A percentile compares a stretch with the other conserved stretches of the same genome.
Evolutionary conservation across 2,888 invertebrate genomes (phyloP).

Genomic region (Scelioninae gen. 1): DNA sequence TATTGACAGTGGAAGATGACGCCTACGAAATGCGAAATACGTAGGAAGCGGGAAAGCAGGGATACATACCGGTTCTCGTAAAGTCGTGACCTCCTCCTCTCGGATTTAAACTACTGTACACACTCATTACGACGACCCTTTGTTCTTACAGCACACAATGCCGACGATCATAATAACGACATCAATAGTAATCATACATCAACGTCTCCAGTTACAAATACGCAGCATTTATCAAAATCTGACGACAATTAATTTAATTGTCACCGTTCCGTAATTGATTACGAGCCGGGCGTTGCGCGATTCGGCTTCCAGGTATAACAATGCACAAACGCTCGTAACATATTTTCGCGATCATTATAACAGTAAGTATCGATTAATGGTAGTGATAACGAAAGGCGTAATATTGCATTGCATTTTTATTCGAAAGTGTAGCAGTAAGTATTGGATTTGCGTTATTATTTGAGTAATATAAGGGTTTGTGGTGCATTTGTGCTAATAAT

Average conservation of each 20-base stretch:
- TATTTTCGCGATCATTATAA: slow-evolving; percentile 48
- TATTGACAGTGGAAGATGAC: slow-evolving; percentile 53
- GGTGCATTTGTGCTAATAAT: slow-evolving; percentile 67
- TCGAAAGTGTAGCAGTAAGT: slow-evolving; percentile 38
- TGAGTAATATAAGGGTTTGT: slow-evolving; percentile 61
- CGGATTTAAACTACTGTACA: slow-evolving; percentile 77
- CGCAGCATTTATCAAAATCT: slow-evolving; percentile 47
- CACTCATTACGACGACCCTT: slow-evolving; percentile 74
- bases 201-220: slow-evolving; percentile 53
- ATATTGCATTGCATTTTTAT: slow-evolving; percentile 40
- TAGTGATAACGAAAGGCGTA: slow-evolving; percentile 45
- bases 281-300: too few species aligned
- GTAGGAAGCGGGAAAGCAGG: slow-evolving; percentile 71
- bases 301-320: neutral
- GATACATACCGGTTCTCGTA: slow-evolving; percentile 76
- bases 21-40: slow-evolving; percentile 61
- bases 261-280: slow-evolving; percentile 45
- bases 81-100: slow-evolving; percentile 77
- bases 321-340: slow-evolving; percentile 8
- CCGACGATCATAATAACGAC: slow-evolving; percentile 55
- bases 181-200: slow-evolving; percentile 54
- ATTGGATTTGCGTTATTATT: slow-evolving; percentile 65
- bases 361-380: slow-evolving; percentile 52
- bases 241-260: slow-evolving; percentile 56
- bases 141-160: slow-evolving; percentile 51